Evolutionary conservation across 1,140 invertebrate genomes (phyloP).

Genomic region (Drosophila setifemur): DNA sequence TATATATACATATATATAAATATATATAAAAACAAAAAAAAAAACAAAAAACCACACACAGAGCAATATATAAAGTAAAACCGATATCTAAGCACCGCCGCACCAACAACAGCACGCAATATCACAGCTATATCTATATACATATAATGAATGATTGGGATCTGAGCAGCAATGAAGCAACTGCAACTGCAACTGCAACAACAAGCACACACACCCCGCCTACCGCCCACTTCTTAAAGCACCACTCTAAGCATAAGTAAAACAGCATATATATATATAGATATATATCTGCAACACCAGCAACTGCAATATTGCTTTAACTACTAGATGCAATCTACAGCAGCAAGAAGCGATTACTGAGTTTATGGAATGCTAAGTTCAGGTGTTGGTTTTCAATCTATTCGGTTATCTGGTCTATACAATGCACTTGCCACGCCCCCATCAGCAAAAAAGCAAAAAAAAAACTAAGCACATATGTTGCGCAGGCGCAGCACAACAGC

Average conservation of each 20-base stretch:
- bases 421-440: slow-evolving; percentile 32
- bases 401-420: slow-evolving; percentile 45
- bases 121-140: slow-evolving; percentile 55
- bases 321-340: slow-evolving; percentile 51
- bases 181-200: slow-evolving; percentile 16
- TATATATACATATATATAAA: slow-evolving; percentile 62
- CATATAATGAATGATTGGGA: slow-evolving; percentile 34
- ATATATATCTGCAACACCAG: slow-evolving; percentile 17
- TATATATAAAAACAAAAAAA: slow-evolving; percentile 40
- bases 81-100: slow-evolving; percentile 74
- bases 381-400: slow-evolving; percentile 64
- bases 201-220: slow-evolving; percentile 32
- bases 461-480: slow-evolving; percentile 40
- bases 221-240: slow-evolving; percentile 35
- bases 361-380: slow-evolving; percentile 50
- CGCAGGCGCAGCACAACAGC: slow-evolving; percentile 69
- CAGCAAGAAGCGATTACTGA: slow-evolving; percentile 35
- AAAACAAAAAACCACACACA: slow-evolving; percentile 55
- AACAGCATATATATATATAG: slow-evolving; percentile 8
- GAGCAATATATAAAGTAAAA: slow-evolving; percentile 50
- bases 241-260: slow-evolving; percentile 22
- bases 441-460: slow-evolving; percentile 18
- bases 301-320: slow-evolving; percentile 33
- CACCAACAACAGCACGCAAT: slow-evolving; percentile 68
- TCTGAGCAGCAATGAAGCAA: slow-evolving; percentile 27